These are phyloP conservation scores for Amphimedon queenslandica DNA, from an alignment of 37 sponge, comb jelly and placozoan genomes.

Conservation along the genomic window DNA sequence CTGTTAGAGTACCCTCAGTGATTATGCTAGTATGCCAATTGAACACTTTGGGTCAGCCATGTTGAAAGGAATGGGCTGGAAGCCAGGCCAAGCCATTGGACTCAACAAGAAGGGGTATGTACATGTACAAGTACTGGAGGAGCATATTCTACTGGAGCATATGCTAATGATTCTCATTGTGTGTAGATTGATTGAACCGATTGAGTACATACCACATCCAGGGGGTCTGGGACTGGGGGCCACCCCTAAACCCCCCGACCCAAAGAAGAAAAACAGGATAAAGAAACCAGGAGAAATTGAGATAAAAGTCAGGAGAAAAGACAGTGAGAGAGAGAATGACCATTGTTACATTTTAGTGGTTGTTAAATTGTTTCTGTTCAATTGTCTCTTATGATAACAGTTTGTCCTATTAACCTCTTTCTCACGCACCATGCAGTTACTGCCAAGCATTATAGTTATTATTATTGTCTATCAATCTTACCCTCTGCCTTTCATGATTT, in stretches of 20 bases:
- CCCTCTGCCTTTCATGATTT: too few species aligned
- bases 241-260: slow-evolving; percentile 21
- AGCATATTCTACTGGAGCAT: neutral
- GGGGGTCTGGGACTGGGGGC: slow-evolving; percentile 83
- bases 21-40: slow-evolving; percentile 87
- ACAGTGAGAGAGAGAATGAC: neutral
- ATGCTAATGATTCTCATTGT: neutral
- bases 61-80: slow-evolving; percentile 98
- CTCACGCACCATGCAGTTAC: too few species aligned
- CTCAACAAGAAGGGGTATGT: slow-evolving; percentile 73
- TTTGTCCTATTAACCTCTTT: too few species aligned
- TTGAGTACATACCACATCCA: slow-evolving; percentile 70
- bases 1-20: slow-evolving; percentile 74
- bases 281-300: slow-evolving; percentile 59
- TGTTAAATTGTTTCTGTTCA: slow-evolving; percentile 1
- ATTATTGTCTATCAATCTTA: too few species aligned
- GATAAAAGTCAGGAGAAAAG: slow-evolving; percentile 37
- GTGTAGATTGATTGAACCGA: slow-evolving; percentile 62
- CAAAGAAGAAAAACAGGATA: slow-evolving; percentile 39
- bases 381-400: too few species aligned
- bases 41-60: slow-evolving; percentile 83
- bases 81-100: slow-evolving; percentile 84
- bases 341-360: neutral
- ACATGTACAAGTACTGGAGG: neutral
- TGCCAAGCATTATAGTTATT: too few species aligned